Base-by-base conservation (phyloP, 2,797 vertebrate genomes). In the Liparis tanakae region DNA sequence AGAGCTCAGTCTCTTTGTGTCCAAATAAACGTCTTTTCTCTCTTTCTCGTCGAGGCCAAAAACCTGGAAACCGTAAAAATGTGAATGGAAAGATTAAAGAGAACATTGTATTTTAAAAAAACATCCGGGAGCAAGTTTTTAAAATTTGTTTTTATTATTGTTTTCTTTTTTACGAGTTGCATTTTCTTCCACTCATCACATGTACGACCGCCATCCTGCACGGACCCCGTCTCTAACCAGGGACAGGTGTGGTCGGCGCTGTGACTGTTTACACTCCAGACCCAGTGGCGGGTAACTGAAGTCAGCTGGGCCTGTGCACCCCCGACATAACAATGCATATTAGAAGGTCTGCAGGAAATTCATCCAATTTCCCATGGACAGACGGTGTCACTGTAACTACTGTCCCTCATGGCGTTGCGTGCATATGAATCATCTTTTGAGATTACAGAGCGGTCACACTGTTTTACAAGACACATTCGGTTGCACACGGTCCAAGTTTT, bases 291-390 rank as follows among this genome's bases (percentile, higher is more conserved):
- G 68, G 37, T 90, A 91, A 90, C 92, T 61, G 65, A 81, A 90
- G 70, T 87, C 85, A 91, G 87, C 87, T 92, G 88, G 68, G 53
- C 55, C 76, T 55, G 67, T 76, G 74, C 80, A 69, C 76, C 17
- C 17, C 69, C 67, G 46, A 79, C 83, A 84, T 85, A 76, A 87
- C 57, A 59, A 67, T 81, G 67, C 68, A 84, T 81, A 86, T 88
- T 74, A 86, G 67, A 78, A 79, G 77, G 80, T 88, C 70, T 82
- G 67, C 83, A 89, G 87, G 87, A 93, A 93, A 91, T 91, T 87
- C 74, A 72, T 86, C 48, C 72, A 71, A 85, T 89, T 89, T 85
- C 60, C 80, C 78, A 59, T 71, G 82, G 78, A 82, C 71, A 25
- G 58, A 72, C 63, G 9, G 55, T 79, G 66, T 64, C 67, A 67